Conservation (phyloP, 64 coral and sea anemone genomes). For the Anthopleura sola region DNA sequence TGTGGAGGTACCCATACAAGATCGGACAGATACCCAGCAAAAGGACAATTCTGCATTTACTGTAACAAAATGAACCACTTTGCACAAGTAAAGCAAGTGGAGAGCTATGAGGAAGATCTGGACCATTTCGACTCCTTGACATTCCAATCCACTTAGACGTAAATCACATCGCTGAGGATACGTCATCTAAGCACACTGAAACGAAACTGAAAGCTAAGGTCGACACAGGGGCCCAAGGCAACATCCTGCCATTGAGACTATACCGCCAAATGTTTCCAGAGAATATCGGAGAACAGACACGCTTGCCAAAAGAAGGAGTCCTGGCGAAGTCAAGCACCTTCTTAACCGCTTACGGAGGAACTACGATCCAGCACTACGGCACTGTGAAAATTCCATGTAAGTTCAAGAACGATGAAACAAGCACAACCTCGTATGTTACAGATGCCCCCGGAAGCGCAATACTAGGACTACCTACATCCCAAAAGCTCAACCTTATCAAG, state of each 20-base stretch:
- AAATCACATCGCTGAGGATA: neutral
- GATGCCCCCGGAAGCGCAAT: conserved; percentile 44
- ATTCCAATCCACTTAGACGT: neutral
- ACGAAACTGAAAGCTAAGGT: conserved; percentile 38
- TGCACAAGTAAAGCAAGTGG: neutral
- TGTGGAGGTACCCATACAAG: conserved; percentile 33
- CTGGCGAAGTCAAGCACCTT: conserved; percentile 35
- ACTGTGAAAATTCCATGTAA: conserved; percentile 34
- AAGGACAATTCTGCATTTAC: conserved; percentile 40
- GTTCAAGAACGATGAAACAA: neutral
- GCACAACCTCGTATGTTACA: conserved; percentile 35
- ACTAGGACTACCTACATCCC: neutral
- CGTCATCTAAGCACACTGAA: neutral
- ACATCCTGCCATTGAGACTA: conserved; percentile 36
- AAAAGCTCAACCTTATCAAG: conserved; percentile 14
- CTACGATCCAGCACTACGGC: conserved; percentile 1
- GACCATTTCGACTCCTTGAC: neutral
- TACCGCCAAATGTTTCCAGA: conserved; percentile 53
- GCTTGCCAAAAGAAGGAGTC: conserved; percentile 31
- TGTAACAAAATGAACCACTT: conserved; percentile 48
- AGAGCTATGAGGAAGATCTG: neutral
- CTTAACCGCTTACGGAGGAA: conserved; percentile 43
- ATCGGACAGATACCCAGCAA: conserved; percentile 46
- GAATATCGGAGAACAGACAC: too few species aligned
- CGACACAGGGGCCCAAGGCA: conserved; percentile 64